A percentile compares a stretch with the other conserved stretches of the same genome.
Evolutionary conservation across 2,797 vertebrate species (phyloP).

Genomic region (Anniella stebbinsi): DNA sequence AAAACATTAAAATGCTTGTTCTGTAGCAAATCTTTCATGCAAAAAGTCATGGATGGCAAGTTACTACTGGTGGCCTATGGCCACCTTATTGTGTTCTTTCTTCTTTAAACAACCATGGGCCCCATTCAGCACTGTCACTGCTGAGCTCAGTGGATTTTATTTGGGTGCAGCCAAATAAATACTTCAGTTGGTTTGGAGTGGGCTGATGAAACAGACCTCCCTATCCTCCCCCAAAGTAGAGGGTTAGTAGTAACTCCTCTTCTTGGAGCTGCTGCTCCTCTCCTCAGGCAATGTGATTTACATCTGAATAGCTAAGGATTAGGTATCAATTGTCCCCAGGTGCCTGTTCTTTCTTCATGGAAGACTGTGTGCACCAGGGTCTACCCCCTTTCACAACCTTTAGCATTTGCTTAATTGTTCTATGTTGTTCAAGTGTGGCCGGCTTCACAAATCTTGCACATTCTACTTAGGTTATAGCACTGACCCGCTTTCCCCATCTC

Average conservation of each 20-base stretch:
- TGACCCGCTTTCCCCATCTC: background rate
- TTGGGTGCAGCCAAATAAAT: background rate
- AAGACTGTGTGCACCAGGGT: background rate
- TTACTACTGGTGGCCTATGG: too few relatives aligned
- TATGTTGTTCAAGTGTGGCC: background rate
- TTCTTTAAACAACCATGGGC: background rate
- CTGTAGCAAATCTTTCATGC: background rate
- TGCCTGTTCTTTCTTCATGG: background rate
- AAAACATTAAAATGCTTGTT: background rate
- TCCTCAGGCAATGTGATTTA: background rate
- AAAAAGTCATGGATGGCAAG: background rate
- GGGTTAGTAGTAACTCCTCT: background rate
- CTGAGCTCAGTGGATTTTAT: background rate
- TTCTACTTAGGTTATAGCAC: background rate
- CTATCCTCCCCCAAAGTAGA: background rate
- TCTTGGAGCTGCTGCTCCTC: background rate
- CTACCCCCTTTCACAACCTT: background rate
- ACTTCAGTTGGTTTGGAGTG: background rate
- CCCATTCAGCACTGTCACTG: background rate
- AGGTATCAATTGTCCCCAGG: conserved; percentile 2
- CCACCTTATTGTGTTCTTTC: background rate
- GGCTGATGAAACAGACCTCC: background rate
- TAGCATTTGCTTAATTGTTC: conserved; percentile 17
- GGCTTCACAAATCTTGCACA: background rate
- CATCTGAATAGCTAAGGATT: conserved; percentile 25